Evolutionary conservation across 2,888 invertebrate species (phyloP), one percentile per base, ranked within the genome.

Genomic region (Luperina nickerlii): DNA sequence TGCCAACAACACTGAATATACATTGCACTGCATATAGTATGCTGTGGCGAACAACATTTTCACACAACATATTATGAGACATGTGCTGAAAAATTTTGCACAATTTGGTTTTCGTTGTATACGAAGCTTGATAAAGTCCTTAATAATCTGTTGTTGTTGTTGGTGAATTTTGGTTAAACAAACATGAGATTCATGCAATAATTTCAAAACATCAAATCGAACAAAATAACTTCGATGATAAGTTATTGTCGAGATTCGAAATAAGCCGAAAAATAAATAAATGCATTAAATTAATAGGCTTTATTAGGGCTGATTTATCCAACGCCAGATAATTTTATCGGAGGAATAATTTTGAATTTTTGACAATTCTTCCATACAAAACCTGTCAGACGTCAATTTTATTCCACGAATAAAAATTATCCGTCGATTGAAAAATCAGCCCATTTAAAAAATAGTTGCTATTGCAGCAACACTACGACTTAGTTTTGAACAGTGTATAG

Each of bases 401-500:
- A 32, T 32, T 32, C 32, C 32, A 32, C 32, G 32, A 32, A 32
- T 32, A 32, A 32, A 32, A 32, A 32, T 32, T 32, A 32, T 32
- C 32, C 1, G 32, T 32, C 32, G 32, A 32, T 32, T 32, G 32
- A 32, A 32, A 32, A 32, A 32, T 32, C 32, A 32, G 32, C 32
- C 32, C 1, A 32, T 32, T 32, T 32, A 32, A 51, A 73, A 60
- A 45, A n/a, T n/a, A n/a, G n/a, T n/a, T n/a, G n/a, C n/a, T 45
- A 7, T 11, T 32, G 8, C 54, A 63, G 32, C 45, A 24, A 42
- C 18, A 51, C 13, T 42, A 11, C 1, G 18, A 57, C 3, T 32
- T 45, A 2, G 45, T 74, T 73, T 54, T 45, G 45, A 81, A 54
- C 67, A 80, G 62, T 57, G 67, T 82, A 8, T 68, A 45, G 5